Conservation (phyloP, 2,888 invertebrate genomes). For the Melanchra persicariae region DNA sequence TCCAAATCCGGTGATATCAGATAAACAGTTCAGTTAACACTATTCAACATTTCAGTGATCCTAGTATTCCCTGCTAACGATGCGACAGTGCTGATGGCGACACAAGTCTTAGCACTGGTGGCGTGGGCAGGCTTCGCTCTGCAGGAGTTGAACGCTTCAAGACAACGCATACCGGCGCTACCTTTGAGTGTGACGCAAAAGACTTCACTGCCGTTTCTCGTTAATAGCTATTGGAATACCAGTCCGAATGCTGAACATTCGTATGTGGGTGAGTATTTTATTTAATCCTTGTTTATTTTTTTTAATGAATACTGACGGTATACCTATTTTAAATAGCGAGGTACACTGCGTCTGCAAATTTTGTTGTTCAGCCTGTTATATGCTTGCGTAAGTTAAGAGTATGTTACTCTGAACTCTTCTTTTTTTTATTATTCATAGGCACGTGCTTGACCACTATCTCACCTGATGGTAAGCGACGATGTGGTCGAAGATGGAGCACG, state of each 20-base stretch:
- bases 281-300: no score
- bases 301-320: no score
- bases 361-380: no score
- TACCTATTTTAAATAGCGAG: no score
- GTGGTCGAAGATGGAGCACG: no score
- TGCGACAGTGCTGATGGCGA: slow-evolving; percentile 78
- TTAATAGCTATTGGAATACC: slow-evolving; percentile 83
- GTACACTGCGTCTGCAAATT: no score
- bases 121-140: slow-evolving; percentile 85
- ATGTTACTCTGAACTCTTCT: no score
- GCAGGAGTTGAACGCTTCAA: slow-evolving; percentile 80
- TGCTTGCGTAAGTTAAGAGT: no score
- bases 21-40: no score
- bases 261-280: slow-evolving; percentile 77
- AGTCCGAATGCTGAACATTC: slow-evolving; percentile 86
- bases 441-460: no score
- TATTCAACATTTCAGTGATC: slow-evolving; percentile 78
- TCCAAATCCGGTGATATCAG: neutral
- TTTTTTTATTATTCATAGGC: no score
- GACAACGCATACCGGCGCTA: slow-evolving; percentile 81
- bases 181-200: slow-evolving; percentile 78
- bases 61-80: slow-evolving; percentile 87
- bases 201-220: slow-evolving; percentile 78
- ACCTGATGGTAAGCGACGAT: no score
- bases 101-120: slow-evolving; percentile 80